Percentiles rank a stretch among this genome's conserved stretches.
phyloP scores from a whole-genome alignment of 2,113 vertebrate species.

The Chaetodon trifascialis region DNA sequence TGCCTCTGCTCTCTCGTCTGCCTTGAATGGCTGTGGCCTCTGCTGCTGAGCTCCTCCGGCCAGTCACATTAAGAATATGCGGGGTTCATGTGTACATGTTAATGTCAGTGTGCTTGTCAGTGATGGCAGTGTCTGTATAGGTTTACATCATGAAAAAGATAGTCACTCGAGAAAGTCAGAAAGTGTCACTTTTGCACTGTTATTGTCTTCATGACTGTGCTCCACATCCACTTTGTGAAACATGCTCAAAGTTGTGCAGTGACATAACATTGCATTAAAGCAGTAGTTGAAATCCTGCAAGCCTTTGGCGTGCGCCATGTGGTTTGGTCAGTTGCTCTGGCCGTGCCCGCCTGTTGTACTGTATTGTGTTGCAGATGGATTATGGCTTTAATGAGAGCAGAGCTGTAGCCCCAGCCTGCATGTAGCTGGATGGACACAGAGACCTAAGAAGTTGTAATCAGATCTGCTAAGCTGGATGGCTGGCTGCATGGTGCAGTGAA shows the following conservation, averaged over 20 bases:
- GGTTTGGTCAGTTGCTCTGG: neutral
- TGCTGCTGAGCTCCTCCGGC: neutral
- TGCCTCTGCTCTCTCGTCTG: conserved; percentile 42
- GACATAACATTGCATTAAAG: conserved; percentile 38
- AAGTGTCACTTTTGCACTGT: neutral
- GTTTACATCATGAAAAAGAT: neutral
- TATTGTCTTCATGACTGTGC: neutral
- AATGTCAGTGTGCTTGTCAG: neutral
- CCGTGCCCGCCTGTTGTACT: conserved; percentile 32
- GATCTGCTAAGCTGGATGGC: conserved; percentile 69
- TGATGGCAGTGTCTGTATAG: neutral
- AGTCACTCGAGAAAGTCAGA: no score
- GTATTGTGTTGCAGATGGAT: conserved; percentile 68
- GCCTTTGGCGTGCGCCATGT: conserved; percentile 21
- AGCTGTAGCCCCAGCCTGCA: conserved; percentile 39
- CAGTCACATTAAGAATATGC: conserved; percentile 1
- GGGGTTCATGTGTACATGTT: neutral
- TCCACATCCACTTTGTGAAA: conserved; percentile 5
- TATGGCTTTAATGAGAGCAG: conserved; percentile 66
- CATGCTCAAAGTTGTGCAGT: conserved; percentile 10
- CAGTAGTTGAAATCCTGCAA: conserved; percentile 36
- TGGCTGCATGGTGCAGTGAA: conserved; percentile 50
- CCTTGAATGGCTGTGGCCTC: conserved; percentile 5
- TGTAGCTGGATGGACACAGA: conserved; percentile 57
- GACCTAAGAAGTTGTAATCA: conserved; percentile 76